Base-by-base conservation (phyloP, 2,888 invertebrate genomes). In the Eupithecia dodoneata region DNA sequence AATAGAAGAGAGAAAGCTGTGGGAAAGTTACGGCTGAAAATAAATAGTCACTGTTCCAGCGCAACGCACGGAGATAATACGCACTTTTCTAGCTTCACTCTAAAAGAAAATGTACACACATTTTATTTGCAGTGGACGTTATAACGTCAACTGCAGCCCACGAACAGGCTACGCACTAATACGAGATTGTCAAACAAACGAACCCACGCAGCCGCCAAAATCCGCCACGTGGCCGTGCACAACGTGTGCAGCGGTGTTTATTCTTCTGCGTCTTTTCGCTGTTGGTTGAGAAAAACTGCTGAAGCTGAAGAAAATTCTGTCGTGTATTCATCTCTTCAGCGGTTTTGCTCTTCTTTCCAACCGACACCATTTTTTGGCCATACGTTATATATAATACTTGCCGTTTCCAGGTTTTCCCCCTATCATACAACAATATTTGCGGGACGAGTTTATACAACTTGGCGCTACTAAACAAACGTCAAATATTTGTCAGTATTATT, bases 391-490 rank as follows among this genome's bases (percentile, higher is more conserved):
- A 9, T 9, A 2, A 2, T 9, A 55, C n/a, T 63, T 63, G 63
- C 30, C 30, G 63, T 30, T 63, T 63, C 63, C 12, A 30, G 18
- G 63, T 30, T 15, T 2, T 66, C 42, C 2, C 66, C 41, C 42
- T 69, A 69, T 69, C n/a, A 45, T 10, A 15, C 15, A 69, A 10
- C 15, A 45, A n/a, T 45, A 42, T 66, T 66, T 15, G 66, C 18
- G 69, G 66, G 2, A 69, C 15, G 52, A 41, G 15, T 74, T 79
- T 72, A 66, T 42, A 69, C 5, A 66, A 73, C 66, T 77, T 10
- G 81, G 81, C 81, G 79, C 79, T 76, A 74, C 65, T 42, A 74
- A 9, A 65, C 71, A 77, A 79, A 78, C 49, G 63, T 18, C 44
- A 70, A 69, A 70, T 70, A 70, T 70, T 70, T 45, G 71, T 52